Percentiles rank a stretch among this genome's conserved stretches.
Evolutionary conservation across 2,888 invertebrate species (phyloP).

Genomic region (Melolontha melolontha): DNA sequence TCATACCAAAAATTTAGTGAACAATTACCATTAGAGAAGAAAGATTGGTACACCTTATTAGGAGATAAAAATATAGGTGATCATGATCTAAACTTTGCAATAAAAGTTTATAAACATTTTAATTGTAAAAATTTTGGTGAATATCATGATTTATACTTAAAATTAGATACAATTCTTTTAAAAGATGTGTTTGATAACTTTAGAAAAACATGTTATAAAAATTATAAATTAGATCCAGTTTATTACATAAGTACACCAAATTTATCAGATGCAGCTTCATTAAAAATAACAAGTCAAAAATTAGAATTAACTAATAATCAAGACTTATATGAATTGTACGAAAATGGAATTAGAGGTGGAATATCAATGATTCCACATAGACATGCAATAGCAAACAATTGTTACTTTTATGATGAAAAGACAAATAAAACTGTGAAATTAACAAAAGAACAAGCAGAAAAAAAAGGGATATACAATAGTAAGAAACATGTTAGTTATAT

Average conservation of each 20-base stretch:
- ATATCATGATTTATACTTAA: slow-evolving; percentile 41
- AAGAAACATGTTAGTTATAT: slow-evolving; percentile 29
- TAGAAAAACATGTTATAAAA: slow-evolving; percentile 37
- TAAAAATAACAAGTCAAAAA: slow-evolving; percentile 10
- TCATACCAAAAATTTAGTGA: slow-evolving; percentile 38
- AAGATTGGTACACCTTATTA: too few species aligned
- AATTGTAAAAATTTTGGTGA: slow-evolving; percentile 42
- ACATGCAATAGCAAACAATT: slow-evolving; percentile 32
- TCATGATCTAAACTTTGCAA: slow-evolving; percentile 11
- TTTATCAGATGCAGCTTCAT: slow-evolving; percentile 17
- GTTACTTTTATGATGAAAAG: slow-evolving; percentile 35
- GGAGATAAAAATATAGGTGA: too few species aligned
- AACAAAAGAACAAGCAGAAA: slow-evolving; percentile 35
- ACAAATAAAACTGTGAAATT: slow-evolving; percentile 28
- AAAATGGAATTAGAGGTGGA: slow-evolving; percentile 24
- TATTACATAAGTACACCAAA: slow-evolving; percentile 28
- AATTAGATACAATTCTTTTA: slow-evolving; percentile 41
- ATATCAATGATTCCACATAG: slow-evolving; percentile 29
- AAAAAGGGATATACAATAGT: slow-evolving; percentile 35
- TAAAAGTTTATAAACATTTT: slow-evolving; percentile 40
- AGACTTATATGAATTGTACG: slow-evolving; percentile 30
- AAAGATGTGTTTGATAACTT: too few species aligned
- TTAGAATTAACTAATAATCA: slow-evolving; percentile 25
- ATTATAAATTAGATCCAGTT: slow-evolving; percentile 42
- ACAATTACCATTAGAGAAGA: slow-evolving; percentile 39